Conservation (phyloP, 2,888 invertebrate species). For the Cataglyphis rosenhaueri region DNA sequence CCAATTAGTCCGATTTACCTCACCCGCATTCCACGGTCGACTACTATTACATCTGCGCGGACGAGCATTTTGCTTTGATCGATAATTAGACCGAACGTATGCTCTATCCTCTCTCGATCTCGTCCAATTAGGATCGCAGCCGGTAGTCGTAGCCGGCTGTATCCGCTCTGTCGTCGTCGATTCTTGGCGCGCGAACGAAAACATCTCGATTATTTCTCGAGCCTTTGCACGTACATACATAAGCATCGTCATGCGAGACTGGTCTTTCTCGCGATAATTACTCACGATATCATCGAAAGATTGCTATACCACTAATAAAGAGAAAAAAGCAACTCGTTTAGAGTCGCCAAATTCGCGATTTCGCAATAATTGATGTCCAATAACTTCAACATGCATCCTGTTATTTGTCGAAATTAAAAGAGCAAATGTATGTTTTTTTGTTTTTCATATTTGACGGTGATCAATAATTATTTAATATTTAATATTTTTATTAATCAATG, state of each 20-base stretch:
- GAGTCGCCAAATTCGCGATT: neutral
- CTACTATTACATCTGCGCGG: conserved; percentile 10
- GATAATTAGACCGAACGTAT: conserved; percentile 74
- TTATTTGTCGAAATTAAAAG: neutral
- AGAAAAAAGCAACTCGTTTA: too few species aligned
- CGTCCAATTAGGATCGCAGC: conserved; percentile 76
- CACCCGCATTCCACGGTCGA: conserved; percentile 47
- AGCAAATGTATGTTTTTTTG: neutral
- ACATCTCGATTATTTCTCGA: conserved; percentile 18
- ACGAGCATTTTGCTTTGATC: conserved; percentile 71
- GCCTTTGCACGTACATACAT: neutral
- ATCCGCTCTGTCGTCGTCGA: conserved; percentile 37
- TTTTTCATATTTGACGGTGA: conserved; percentile 5
- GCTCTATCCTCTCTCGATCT: conserved; percentile 66
- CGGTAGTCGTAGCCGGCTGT: conserved; percentile 36
- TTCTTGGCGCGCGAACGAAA: conserved; percentile 27
- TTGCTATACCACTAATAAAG: neutral
- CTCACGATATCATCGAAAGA: conserved; percentile 1
- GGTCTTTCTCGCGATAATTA: conserved; percentile 1
- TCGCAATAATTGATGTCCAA: conserved; percentile 9
- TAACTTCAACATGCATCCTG: neutral
- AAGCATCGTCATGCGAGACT: conserved; percentile 19
- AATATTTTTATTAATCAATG: neutral
- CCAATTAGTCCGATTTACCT: conserved; percentile 66
- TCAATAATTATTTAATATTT: neutral